Evolutionary conservation across 37 sponge, comb jelly and placozoan species (phyloP).

Genomic region (Diacarnus erythraeanus): DNA sequence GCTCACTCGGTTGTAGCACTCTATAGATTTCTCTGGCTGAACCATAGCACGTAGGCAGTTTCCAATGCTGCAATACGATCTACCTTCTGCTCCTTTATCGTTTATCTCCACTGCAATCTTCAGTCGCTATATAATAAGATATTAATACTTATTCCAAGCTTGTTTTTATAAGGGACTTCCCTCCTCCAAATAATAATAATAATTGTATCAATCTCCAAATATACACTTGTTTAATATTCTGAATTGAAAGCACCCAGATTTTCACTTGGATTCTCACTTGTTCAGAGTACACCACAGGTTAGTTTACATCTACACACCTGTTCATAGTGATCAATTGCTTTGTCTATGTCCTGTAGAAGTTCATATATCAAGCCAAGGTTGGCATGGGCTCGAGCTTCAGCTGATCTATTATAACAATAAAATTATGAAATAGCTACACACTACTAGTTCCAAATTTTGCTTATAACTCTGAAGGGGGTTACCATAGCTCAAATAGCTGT

Average conservation of each 20-base stretch:
- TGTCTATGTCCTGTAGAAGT: conserved; percentile 73
- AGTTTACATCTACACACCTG: conserved; percentile 28
- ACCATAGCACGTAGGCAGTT: conserved; percentile 82
- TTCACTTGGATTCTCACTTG: no score
- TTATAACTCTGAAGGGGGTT: no score
- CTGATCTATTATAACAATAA: conserved; percentile 32
- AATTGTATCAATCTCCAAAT: no score
- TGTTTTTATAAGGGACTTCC: no score
- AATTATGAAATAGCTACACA: no score
- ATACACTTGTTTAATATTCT: no score
- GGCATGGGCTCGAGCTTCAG: conserved; percentile 51
- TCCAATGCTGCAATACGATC: conserved; percentile 81
- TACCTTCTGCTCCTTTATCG: conserved; percentile 66
- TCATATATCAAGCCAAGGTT: conserved; percentile 73
- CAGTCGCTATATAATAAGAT: conserved; percentile 49
- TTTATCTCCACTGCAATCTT: conserved; percentile 50
- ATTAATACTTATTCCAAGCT: no score
- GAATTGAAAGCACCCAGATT: no score
- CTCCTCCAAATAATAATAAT: no score
- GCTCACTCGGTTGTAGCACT: conserved; percentile 78
- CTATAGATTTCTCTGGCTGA: conserved; percentile 79
- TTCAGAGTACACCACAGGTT: no score
- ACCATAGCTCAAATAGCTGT: no score
- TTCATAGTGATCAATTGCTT: conserved; percentile 86
- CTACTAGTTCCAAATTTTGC: no score